phyloP scores from a whole-genome alignment of 2,113 vertebrate genomes.

The Anseranas semipalmata region DNA sequence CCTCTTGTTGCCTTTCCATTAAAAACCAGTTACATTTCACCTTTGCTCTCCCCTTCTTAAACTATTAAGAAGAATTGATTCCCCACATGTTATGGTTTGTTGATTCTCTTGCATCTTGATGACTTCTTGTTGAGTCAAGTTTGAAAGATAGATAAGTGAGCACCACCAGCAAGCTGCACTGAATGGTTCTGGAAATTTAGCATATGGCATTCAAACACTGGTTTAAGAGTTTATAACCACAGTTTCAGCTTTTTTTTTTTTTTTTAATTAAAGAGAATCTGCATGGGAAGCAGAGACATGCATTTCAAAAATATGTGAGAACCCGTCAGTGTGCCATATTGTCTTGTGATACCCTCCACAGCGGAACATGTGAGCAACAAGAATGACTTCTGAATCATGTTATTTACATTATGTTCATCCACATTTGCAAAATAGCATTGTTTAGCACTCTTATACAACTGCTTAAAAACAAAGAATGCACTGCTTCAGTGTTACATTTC shows the following conservation, averaged over 20 bases:
- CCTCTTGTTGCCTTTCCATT: background rate
- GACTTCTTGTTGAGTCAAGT: background rate
- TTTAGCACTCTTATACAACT: background rate
- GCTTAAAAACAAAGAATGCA: background rate
- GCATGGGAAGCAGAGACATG: background rate
- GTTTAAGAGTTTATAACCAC: background rate
- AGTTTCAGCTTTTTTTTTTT: background rate
- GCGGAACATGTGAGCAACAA: background rate
- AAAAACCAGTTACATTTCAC: background rate
- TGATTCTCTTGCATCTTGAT: background rate
- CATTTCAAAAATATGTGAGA: background rate
- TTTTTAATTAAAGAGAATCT: background rate
- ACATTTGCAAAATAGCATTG: background rate
- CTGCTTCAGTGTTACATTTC: background rate
- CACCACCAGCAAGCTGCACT: background rate
- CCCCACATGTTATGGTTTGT: background rate
- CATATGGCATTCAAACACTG: background rate
- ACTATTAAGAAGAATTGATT: background rate
- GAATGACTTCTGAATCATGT: background rate
- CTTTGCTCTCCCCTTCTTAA: background rate
- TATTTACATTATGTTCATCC: background rate
- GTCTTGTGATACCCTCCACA: background rate
- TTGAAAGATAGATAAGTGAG: background rate
- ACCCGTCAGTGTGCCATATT: background rate
- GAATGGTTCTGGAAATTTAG: background rate